phyloP scores from a whole-genome alignment of 2,888 invertebrate species.

The Vanessa cardui region DNA sequence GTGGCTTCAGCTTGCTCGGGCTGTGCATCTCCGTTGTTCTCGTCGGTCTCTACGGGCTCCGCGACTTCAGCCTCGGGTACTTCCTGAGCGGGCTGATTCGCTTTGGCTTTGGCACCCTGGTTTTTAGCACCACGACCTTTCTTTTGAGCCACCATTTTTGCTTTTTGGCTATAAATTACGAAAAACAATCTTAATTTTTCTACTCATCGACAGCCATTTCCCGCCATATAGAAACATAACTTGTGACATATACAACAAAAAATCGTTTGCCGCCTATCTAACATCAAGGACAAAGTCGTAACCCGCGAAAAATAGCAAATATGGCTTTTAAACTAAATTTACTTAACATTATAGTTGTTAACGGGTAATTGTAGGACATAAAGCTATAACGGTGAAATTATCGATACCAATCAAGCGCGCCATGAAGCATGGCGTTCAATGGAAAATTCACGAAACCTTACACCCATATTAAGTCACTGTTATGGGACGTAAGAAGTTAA shows the following conservation, averaged over 20 bases:
- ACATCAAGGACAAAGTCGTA: constrained; percentile 64
- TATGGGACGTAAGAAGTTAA: constrained; percentile 1
- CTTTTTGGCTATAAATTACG: constrained; percentile 36
- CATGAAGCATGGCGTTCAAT: constrained; percentile 73
- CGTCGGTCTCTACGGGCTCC: constrained; percentile 56
- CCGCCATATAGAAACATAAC: constrained; percentile 58
- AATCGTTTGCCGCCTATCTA: constrained; percentile 64
- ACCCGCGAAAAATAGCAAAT: constrained; percentile 55
- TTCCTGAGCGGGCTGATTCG: constrained; percentile 48
- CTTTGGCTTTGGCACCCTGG: constrained; percentile 67
- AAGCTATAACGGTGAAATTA: constrained; percentile 57
- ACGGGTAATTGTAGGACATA: neutral
- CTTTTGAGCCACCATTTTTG: constrained; percentile 75
- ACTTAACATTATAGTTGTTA: neutral
- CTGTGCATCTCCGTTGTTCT: constrained; percentile 67
- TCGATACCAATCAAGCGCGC: constrained; percentile 61
- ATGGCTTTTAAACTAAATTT: constrained; percentile 6
- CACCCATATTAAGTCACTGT: constrained; percentile 34
- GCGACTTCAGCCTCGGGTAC: constrained; percentile 21
- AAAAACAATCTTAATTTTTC: constrained; percentile 9
- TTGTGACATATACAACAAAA: constrained; percentile 36
- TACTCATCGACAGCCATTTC: constrained; percentile 50
- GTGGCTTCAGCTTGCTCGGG: constrained; percentile 49
- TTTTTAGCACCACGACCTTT: constrained; percentile 75
- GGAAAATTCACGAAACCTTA: constrained; percentile 66